These are phyloP conservation scores for Pedetes capensis DNA, from an alignment of 2,113 vertebrate genomes.

Conservation along the genomic window DNA sequence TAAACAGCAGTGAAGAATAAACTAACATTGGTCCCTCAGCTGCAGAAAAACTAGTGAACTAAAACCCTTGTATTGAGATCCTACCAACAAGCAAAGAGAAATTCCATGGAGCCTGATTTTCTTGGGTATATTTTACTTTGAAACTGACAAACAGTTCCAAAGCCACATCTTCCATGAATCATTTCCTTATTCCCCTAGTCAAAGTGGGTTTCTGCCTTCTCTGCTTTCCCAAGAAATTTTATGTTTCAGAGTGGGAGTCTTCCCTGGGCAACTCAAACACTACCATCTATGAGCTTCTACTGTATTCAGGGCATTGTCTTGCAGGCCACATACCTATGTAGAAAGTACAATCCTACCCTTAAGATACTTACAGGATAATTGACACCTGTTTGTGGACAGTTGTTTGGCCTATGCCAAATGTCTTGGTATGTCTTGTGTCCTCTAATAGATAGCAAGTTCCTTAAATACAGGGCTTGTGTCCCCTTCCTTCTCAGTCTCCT, in stretches of 20 bases:
- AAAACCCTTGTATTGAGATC: slow-evolving; percentile 58
- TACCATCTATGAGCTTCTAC: neutral
- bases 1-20: slow-evolving; percentile 65
- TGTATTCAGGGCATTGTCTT: neutral
- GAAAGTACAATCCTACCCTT: neutral
- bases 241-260: neutral
- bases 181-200: neutral
- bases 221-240: neutral
- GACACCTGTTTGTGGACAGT: neutral
- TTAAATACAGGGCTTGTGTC: neutral
- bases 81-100: slow-evolving; percentile 34
- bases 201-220: neutral
- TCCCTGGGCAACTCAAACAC: neutral
- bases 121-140: neutral
- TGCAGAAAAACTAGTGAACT: slow-evolving; percentile 56
- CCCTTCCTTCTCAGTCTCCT: neutral
- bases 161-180: neutral
- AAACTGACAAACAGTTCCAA: neutral
- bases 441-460: neutral
- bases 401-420: neutral
- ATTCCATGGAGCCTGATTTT: neutral
- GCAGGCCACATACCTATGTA: neutral
- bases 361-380: neutral
- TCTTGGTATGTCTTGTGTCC: neutral
- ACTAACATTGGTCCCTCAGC: slow-evolving; percentile 38